Evolutionary conservation across 2,797 vertebrate genomes (phyloP).

Genomic region (Phrynocephalus vlangalii): DNA sequence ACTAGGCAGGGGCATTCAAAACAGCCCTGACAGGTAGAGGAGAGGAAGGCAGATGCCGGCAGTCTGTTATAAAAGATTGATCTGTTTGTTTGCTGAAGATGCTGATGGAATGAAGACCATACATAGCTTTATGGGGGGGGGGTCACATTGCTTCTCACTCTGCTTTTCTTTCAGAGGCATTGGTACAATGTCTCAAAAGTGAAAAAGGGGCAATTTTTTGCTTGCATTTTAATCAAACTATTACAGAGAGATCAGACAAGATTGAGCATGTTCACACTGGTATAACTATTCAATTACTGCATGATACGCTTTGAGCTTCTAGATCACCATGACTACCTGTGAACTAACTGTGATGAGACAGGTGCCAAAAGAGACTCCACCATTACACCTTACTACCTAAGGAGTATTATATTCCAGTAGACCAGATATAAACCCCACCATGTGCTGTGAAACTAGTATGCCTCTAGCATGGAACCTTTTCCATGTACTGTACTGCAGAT

Average conservation of each 20-base stretch:
- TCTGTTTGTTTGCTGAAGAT: neutral
- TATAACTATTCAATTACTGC: too few species aligned
- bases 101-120: neutral
- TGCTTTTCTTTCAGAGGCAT: too few species aligned
- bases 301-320: neutral
- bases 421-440: neutral
- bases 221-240: neutral
- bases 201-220: neutral
- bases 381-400: neutral
- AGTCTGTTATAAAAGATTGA: neutral
- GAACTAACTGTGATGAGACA: neutral
- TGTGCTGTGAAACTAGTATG: neutral
- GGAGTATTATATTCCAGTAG: neutral
- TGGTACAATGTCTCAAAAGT: neutral
- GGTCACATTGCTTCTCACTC: neutral
- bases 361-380: neutral
- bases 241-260: neutral
- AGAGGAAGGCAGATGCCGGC: neutral
- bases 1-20: conserved; percentile 4
- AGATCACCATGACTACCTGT: neutral
- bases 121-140: neutral
- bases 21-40: neutral
- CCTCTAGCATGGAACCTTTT: too few species aligned
- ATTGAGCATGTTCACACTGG: too few species aligned
- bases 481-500: too few species aligned